Evolutionary conservation across 2,888 invertebrate species (phyloP), one percentile per base, ranked within the genome.

Genomic region (Lepidocyrtoides sp.): DNA sequence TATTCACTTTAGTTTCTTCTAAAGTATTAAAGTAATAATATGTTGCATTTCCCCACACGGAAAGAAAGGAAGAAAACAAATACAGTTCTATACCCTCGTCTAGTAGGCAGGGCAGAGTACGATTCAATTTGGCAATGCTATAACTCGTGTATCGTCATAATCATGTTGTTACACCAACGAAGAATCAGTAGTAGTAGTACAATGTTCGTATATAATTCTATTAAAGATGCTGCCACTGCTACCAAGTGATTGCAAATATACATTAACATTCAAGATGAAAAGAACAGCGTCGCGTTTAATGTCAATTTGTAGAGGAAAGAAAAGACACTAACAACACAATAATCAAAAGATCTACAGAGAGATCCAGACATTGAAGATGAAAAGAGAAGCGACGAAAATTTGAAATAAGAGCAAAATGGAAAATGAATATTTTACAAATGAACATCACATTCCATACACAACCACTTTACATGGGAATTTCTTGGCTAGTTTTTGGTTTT

Each of bases 81-180:
- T n/a, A n/a, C n/a, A 23, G 32, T 69, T 36, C 41, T 69, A 32
- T 41, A 23, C 26, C n/a, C 29, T 29, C 41, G 8, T 41, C 63
- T 63, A 14, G 26, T 14, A 10, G 2, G 23, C 60, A 2, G 3
- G 12, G 26, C 66, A 5, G 12, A n/a, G 66, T 66, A 12, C 72
- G n/a, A 75, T 26, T 75, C 51, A 51, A 77, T 77, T 51, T 77
- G 20, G 51, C 77, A 54, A 77, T 29, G 41, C 17, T 10, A 36
- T 36, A 36, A 36, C 36, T 36, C 7, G 36, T 36, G 7, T 36
- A 36, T 36, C 7, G 36, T 36, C 36, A 36, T 36, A 36, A 36
- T 36, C 36, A 7, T 36, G 7, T n/a, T n/a, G n/a, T 48, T 48
- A 14, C 3, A 48, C 2, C 10, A 48, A n/a, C 3, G n/a, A 7